Evolutionary conservation across 2,113 vertebrate genomes (phyloP).

Genomic region (Okapia johnstoni): DNA sequence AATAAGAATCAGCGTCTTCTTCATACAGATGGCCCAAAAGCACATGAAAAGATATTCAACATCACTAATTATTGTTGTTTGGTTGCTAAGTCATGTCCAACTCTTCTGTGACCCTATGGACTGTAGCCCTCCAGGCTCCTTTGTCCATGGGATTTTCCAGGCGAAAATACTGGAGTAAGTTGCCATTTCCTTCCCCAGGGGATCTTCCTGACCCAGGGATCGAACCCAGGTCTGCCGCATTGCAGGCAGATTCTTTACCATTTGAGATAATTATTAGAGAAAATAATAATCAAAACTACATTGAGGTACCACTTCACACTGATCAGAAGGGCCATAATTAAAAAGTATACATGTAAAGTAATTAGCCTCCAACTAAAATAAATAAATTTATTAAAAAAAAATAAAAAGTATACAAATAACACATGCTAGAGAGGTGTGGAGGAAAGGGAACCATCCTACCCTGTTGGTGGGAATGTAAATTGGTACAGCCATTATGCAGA

Average conservation of each 20-base stretch:
- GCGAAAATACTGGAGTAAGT: not conserved
- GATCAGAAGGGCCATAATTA: not conserved
- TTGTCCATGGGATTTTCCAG: not conserved
- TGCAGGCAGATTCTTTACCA: not conserved
- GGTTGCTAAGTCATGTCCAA: not conserved
- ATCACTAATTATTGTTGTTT: not conserved
- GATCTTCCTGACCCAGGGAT: not conserved
- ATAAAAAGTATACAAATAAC: not conserved
- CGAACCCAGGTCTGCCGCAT: fast-evolving
- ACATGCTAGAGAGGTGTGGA: not conserved
- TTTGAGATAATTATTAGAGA: not conserved
- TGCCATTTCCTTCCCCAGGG: not conserved
- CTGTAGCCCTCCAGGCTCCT: not conserved
- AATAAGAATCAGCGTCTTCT: not conserved
- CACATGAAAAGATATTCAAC: not conserved
- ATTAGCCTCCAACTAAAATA: too few species aligned
- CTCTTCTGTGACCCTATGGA: not conserved
- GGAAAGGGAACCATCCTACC: not conserved
- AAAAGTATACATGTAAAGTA: not conserved
- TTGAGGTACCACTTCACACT: not conserved
- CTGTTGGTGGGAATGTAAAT: not conserved
- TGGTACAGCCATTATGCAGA: not conserved
- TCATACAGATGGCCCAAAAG: not conserved
- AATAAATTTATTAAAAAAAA: too few species aligned
- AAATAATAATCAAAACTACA: not conserved